These are phyloP conservation scores for Adelges cooleyi DNA, from an alignment of 1,140 invertebrate species.

Conservation along the genomic window DNA sequence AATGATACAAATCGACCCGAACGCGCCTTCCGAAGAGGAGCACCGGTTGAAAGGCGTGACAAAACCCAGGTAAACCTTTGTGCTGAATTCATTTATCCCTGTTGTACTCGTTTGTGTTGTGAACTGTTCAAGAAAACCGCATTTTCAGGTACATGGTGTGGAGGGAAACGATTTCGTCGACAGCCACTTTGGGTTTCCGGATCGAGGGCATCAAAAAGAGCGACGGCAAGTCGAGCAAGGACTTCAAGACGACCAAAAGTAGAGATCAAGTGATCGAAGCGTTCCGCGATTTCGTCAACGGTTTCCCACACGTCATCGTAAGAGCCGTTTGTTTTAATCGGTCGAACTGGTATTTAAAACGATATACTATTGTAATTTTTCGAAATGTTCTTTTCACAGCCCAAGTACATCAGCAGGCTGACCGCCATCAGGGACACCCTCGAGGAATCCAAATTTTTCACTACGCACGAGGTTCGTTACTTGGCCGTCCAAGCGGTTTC, in stretches of 20 bases:
- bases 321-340: conserved; percentile 38
- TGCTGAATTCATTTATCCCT: too few species aligned
- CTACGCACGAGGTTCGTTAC: conserved; percentile 62
- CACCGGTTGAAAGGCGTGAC: conserved; percentile 78
- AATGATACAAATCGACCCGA: conserved; percentile 89
- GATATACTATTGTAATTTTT: too few species aligned
- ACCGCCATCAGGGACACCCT: conserved; percentile 70
- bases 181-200: conserved; percentile 84
- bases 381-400: conserved; percentile 43
- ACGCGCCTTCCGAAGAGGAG: conserved; percentile 83
- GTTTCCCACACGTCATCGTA: conserved; percentile 64
- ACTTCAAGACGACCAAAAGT: conserved; percentile 91
- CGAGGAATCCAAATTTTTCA: conserved; percentile 76
- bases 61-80: conserved; percentile 68
- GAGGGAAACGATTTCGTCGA: conserved; percentile 94
- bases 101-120: too few species aligned
- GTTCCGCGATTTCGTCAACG: conserved; percentile 69
- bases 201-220: conserved; percentile 89
- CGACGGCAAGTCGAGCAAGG: conserved; percentile 79
- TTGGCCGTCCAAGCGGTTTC: too few species aligned
- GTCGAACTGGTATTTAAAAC: not conserved
- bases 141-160: conserved; percentile 77
- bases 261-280: conserved; percentile 66
- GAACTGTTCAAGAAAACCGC: not conserved
- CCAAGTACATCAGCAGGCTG: conserved; percentile 71